phyloP scores from a whole-genome alignment of 2,113 vertebrate species.

The Macrotus californicus region DNA sequence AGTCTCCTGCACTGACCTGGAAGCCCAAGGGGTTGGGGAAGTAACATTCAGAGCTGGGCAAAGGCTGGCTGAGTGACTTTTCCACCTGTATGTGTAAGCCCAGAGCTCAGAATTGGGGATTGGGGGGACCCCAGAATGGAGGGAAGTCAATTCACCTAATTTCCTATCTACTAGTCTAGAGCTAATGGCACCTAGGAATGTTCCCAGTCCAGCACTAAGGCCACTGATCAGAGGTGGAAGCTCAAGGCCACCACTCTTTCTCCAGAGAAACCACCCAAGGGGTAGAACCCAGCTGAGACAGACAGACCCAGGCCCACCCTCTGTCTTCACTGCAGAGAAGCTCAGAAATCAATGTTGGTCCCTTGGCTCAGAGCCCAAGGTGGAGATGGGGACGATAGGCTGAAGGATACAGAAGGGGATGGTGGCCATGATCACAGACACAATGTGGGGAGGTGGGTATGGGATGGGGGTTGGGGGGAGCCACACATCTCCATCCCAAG shows the following conservation, averaged over 20 bases:
- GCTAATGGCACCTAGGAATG: not conserved
- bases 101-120: not conserved
- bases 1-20: not conserved
- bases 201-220: not conserved
- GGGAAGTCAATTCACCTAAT: not conserved
- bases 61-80: not conserved
- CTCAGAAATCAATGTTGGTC: conserved; percentile 1
- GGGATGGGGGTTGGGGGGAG: not conserved
- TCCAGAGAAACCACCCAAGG: not conserved
- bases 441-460: too few species aligned
- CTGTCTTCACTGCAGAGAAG: not conserved
- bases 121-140: not conserved
- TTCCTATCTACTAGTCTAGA: not conserved
- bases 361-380: not conserved
- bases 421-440: not conserved
- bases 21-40: not conserved
- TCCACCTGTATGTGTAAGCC: not conserved
- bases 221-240: not conserved
- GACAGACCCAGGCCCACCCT: not conserved
- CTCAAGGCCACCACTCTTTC: not conserved
- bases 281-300: not conserved
- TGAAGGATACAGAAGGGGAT: not conserved
- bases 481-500: not conserved
- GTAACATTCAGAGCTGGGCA: not conserved
- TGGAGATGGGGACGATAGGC: not conserved